A percentile compares a stretch with the other conserved stretches of the same genome.
Conservation (phyloP, 2,797 vertebrate genomes). For the Poeciliopsis infans region DNA sequence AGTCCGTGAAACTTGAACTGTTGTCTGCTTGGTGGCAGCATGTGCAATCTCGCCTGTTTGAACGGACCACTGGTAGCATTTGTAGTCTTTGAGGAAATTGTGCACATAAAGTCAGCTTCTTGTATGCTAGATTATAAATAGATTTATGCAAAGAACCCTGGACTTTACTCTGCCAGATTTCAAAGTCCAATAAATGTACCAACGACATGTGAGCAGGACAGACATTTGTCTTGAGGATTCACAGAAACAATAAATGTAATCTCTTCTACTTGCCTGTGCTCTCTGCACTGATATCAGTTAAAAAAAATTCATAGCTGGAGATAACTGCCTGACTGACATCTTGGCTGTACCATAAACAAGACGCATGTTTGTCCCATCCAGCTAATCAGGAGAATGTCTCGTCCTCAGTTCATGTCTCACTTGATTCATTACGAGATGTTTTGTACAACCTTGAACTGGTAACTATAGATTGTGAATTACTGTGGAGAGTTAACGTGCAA, state of each 20-base stretch:
- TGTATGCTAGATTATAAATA: neutral
- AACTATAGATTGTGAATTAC: neutral
- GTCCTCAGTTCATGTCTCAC: neutral
- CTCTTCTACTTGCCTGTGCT: neutral
- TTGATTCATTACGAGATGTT: neutral
- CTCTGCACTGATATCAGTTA: neutral
- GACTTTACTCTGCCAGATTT: neutral
- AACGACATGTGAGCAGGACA: neutral
- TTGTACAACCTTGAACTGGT: neutral
- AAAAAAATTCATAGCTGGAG: neutral
- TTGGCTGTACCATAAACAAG: neutral
- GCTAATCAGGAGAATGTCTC: neutral
- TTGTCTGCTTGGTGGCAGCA: neutral
- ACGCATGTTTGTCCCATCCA: neutral
- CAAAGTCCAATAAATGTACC: conserved; percentile 1
- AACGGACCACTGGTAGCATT: neutral
- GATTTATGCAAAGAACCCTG: neutral
- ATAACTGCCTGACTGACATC: neutral
- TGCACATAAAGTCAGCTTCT: neutral
- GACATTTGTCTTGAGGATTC: neutral
- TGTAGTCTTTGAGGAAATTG: neutral
- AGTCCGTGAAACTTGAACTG: conserved; percentile 48
- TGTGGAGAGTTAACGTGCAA: neutral
- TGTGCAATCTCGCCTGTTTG: conserved; percentile 14
- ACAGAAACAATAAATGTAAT: neutral